Evolutionary conservation across 64 coral and sea anemone species (phyloP).

Genomic region (Stylophora pistillata): DNA sequence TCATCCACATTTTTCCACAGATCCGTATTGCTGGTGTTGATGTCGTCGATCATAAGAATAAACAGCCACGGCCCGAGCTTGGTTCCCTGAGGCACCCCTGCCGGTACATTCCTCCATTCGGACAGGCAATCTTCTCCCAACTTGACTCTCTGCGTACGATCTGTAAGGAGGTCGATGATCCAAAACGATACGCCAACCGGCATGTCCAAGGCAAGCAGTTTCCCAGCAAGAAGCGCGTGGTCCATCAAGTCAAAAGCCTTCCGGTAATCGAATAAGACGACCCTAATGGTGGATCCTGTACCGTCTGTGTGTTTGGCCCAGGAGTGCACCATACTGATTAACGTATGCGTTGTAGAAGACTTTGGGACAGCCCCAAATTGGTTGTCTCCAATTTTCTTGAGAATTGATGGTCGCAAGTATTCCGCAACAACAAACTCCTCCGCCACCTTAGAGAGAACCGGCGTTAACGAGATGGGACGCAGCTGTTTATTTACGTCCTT

Average conservation of each 20-base stretch:
- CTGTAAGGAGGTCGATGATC: slow-evolving; percentile 36
- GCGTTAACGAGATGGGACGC: too few species aligned
- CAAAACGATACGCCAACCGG: slow-evolving; percentile 37
- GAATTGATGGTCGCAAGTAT: too few species aligned
- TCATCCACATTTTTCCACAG: slow-evolving; percentile 32
- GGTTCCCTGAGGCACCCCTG: slow-evolving; percentile 32
- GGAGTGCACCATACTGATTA: too few species aligned
- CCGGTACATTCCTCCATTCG: slow-evolving; percentile 30
- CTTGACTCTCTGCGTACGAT: slow-evolving; percentile 40
- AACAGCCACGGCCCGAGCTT: slow-evolving; percentile 34
- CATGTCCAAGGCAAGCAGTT: slow-evolving; percentile 21
- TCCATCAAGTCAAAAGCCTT: neutral
- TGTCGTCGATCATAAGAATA: neutral
- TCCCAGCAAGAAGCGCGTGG: neutral
- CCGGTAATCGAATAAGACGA: slow-evolving; percentile 22
- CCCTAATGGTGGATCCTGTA: slow-evolving; percentile 17
- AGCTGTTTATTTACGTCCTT: too few species aligned
- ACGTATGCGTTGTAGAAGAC: too few species aligned
- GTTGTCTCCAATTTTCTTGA: too few species aligned
- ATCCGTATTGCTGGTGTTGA: too few species aligned
- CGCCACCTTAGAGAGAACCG: too few species aligned
- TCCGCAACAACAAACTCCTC: too few species aligned
- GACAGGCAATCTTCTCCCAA: slow-evolving; percentile 26
- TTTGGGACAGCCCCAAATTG: too few species aligned
- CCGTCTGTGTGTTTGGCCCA: neutral